Conservation (phyloP, 2,113 vertebrate species). For the Stomatorhinus ivindoensis region DNA sequence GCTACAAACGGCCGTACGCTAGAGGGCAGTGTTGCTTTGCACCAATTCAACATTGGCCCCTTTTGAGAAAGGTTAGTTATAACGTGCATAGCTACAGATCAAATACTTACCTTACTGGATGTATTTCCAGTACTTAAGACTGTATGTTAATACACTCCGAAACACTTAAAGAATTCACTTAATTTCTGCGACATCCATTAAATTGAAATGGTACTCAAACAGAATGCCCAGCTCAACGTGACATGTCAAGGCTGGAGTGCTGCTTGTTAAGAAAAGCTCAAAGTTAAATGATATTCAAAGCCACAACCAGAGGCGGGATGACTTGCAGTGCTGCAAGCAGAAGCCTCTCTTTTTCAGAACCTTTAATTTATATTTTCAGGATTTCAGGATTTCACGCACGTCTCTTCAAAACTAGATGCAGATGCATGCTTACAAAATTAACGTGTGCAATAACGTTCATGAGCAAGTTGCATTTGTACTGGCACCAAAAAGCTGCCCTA, state of each 20-base stretch:
- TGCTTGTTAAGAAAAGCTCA: not conserved
- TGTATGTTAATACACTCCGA: not conserved
- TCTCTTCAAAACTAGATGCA: not conserved
- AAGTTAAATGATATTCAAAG: not conserved
- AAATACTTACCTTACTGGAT: constrained; percentile 5
- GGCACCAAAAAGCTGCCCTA: not conserved
- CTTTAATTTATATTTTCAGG: constrained; percentile 18
- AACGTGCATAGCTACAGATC: not conserved
- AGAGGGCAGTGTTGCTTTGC: constrained; percentile 47
- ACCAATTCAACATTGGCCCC: not conserved
- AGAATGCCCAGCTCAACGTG: not conserved
- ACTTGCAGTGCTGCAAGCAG: not conserved
- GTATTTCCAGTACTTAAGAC: not conserved
- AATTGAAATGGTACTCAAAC: not conserved
- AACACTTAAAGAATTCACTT: not conserved
- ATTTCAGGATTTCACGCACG: not conserved
- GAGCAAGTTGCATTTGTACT: not conserved
- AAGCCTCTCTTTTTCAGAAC: not conserved
- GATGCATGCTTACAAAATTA: not conserved
- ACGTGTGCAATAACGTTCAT: not conserved
- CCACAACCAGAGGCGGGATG: not conserved
- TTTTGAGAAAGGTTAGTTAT: not conserved
- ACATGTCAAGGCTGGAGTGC: not conserved
- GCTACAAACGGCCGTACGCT: constrained; percentile 28
- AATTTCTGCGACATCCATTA: not conserved